Evolutionary conservation across 2,113 vertebrate genomes (phyloP), one percentile per base, ranked within the genome.

Genomic region (Gadus chalcogrammus): DNA sequence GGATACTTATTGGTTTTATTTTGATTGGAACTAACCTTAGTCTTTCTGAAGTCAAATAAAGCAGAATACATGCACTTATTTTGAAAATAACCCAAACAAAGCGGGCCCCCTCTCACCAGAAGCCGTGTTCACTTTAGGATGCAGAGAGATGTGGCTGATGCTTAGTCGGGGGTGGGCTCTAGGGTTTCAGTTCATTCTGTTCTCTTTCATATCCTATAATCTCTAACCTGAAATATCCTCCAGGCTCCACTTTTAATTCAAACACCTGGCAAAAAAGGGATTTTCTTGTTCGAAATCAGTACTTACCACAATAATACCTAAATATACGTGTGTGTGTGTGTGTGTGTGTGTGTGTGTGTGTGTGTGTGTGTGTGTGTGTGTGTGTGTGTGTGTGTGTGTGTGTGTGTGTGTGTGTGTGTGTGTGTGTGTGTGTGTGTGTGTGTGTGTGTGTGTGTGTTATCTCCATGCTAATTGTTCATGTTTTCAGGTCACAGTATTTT

Each of bases 401-500:
- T 24, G 24, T 24, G 24, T 24, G 2, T 24, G 24, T 24, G 24
- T 24, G 4, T 35, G 4, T 35, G 4, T 35, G 31, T 35, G 31
- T 35, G 31, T 35, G 31, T 35, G 31, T 35, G 31, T 35, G 31
- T 35, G 31, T 35, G 31, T 35, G 31, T 35, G 31, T 35, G 31
- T 35, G 31, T 35, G 31, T 35, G 31, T 35, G 31, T 35, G 31
- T 35, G 31, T 35, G 31, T 35, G 31, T 31, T 63, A 2, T 6
- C 1, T 53, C 22, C n/a, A 9, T n/a, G 31, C 5, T 17, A 52
- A 17, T 67, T 52, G 75, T 56, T 72, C 76, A 61, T 42, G 53
- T 77, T 77, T 24, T 4, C 84, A 97, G 95, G 88, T 83, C 91
- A 66, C 93, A 94, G 69, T 92, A 96, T 88, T 97, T 96, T 53